Conservation (phyloP, 2,888 invertebrate genomes). For the Homarus gammarus region DNA sequence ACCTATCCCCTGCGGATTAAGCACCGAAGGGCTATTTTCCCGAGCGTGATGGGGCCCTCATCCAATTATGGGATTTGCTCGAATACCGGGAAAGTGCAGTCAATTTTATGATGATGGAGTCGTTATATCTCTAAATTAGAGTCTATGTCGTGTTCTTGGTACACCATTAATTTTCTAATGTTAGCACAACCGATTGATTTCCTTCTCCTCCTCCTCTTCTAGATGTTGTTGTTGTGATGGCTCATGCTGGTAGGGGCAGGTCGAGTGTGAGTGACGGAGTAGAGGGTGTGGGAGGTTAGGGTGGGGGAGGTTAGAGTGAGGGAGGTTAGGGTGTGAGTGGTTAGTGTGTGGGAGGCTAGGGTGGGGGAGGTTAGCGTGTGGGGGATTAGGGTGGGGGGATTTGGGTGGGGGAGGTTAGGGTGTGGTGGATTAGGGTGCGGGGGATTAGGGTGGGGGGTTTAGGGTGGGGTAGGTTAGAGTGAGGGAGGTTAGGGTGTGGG, state of each 20-base stretch:
- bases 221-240: not conserved
- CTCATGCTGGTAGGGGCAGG: not conserved
- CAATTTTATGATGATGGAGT: slow-evolving; percentile 60
- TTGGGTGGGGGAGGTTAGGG: not conserved
- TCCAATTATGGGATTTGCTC: slow-evolving; percentile 63
- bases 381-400: too few relatives aligned
- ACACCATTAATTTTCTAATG: slow-evolving; percentile 29
- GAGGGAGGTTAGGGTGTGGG: too few relatives aligned
- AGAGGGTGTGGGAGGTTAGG: not conserved
- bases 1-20: slow-evolving; percentile 51
- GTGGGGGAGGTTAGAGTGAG: too few relatives aligned
- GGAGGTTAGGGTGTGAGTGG: too few relatives aligned
- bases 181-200: slow-evolving; percentile 2
- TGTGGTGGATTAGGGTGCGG: not conserved
- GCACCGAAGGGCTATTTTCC: slow-evolving; percentile 55
- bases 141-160: slow-evolving; percentile 29
- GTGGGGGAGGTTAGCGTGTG: too few relatives aligned
- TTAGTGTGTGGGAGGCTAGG: too few relatives aligned
- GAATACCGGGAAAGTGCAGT: slow-evolving; percentile 64
- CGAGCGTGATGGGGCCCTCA: slow-evolving; percentile 32
- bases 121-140: slow-evolving; percentile 58
- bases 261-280: not conserved
- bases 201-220: not conserved
- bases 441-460: not conserved
- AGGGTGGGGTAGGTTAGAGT: too few relatives aligned